A percentile compares a stretch with the other conserved stretches of the same genome.
Conservation (phyloP, 2,888 invertebrate genomes). For the Gandaritis pyraliata region DNA sequence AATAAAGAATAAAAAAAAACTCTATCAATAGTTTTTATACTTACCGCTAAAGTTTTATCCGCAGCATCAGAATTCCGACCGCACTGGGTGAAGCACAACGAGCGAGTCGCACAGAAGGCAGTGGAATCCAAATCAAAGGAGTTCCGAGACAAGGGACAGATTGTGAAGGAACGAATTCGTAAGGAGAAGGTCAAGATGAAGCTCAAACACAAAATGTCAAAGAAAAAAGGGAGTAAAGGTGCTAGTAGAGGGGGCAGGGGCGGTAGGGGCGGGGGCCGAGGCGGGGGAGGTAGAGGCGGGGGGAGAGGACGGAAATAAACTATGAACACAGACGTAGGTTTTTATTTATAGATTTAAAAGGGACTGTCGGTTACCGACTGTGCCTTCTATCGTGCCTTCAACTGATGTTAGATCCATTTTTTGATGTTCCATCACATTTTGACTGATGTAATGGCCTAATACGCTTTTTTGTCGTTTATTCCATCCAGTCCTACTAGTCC, state of each 20-base stretch:
- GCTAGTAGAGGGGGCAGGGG: slow-evolving; percentile 10
- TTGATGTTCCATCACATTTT: no score
- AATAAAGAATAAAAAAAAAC: no score
- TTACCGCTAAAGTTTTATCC: slow-evolving; percentile 17
- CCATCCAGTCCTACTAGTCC: no score
- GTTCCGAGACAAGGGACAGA: slow-evolving; percentile 89
- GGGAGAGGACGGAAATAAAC: slow-evolving; percentile 25
- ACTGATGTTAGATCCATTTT: not conserved
- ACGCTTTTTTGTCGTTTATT: no score
- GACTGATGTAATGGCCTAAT: no score
- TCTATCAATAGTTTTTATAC: not conserved
- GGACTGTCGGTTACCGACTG: no score
- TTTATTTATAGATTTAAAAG: no score
- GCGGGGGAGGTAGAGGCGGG: slow-evolving; percentile 6
- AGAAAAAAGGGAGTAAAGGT: slow-evolving; percentile 56
- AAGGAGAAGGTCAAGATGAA: slow-evolving; percentile 86
- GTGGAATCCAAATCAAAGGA: slow-evolving; percentile 82
- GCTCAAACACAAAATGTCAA: slow-evolving; percentile 71
- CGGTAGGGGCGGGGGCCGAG: not conserved
- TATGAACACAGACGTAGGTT: not conserved
- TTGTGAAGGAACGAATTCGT: slow-evolving; percentile 88
- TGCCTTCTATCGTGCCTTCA: no score
- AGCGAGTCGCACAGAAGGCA: slow-evolving; percentile 77
- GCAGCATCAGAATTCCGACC: slow-evolving; percentile 85
- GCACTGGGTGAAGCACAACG: slow-evolving; percentile 92